Evolutionary conservation across 2,797 vertebrate species (phyloP).

Genomic region (Basileuterus tristriatus): DNA sequence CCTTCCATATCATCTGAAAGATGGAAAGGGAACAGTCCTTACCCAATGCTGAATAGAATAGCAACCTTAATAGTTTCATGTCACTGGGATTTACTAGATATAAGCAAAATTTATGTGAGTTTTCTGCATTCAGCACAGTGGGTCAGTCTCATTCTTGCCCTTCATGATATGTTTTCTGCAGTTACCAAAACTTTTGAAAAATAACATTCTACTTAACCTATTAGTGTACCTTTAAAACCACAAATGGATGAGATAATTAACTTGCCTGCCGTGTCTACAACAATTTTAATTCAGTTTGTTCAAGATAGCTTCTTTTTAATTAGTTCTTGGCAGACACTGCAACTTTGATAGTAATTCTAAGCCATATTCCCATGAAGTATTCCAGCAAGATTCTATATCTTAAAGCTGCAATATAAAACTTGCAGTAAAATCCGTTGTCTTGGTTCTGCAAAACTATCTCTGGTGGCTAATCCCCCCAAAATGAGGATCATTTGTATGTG

Average conservation of each 20-base stretch:
- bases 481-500: neutral
- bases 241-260: conserved; percentile 36
- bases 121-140: neutral
- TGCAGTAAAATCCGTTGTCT: neutral
- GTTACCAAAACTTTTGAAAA: neutral
- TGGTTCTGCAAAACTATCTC: neutral
- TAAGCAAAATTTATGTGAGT: neutral
- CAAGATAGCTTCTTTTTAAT: conserved; percentile 56
- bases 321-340: conserved; percentile 53
- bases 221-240: neutral
- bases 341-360: conserved; percentile 31
- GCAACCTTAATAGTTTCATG: neutral
- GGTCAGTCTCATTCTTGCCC: neutral
- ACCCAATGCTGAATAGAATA: neutral
- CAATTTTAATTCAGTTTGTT: conserved; percentile 4
- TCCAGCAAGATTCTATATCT: neutral
- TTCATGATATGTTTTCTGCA: neutral
- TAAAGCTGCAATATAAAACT: conserved; percentile 27
- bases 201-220: neutral
- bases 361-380: neutral
- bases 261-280: neutral
- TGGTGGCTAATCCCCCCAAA: neutral
- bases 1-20: neutral
- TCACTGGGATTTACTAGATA: neutral
- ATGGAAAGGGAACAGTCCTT: neutral